These are phyloP conservation scores for Ariopsis seemanni DNA, from an alignment of 2,113 vertebrate species.

Conservation along the genomic window DNA sequence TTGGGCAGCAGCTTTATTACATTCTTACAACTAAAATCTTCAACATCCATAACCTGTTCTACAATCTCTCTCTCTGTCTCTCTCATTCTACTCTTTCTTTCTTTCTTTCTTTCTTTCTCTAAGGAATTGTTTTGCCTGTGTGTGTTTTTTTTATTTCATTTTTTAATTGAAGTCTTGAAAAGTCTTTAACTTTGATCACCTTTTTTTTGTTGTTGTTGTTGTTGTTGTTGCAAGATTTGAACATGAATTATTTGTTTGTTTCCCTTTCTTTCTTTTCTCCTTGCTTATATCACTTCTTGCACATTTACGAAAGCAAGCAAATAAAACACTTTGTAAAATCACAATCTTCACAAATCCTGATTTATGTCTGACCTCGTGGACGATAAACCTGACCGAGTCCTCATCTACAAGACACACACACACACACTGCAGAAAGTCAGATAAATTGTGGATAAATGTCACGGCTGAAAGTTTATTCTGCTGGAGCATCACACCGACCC, in stretches of 20 bases:
- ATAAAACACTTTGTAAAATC: background rate
- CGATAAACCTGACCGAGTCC: background rate
- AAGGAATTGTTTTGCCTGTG: no score
- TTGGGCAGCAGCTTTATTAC: background rate
- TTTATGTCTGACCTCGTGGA: background rate
- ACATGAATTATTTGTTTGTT: background rate
- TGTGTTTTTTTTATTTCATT: no score
- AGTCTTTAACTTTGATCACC: no score
- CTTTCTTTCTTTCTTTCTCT: background rate
- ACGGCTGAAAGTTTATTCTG: slow-evolving; percentile 12
- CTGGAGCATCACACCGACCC: background rate
- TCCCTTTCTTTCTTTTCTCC: no score
- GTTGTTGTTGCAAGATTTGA: no score
- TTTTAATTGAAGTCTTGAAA: no score
- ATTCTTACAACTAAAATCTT: background rate
- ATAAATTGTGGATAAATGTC: background rate
- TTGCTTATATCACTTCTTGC: background rate
- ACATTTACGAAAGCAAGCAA: background rate
- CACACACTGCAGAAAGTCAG: background rate
- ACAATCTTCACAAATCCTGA: background rate
- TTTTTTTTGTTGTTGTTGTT: no score
- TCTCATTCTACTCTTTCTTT: no score
- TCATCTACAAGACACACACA: background rate
- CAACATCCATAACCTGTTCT: no score
- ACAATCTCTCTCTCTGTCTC: no score